phyloP scores from a whole-genome alignment of 2,888 invertebrate genomes.

The Xestobium rufovillosum region DNA sequence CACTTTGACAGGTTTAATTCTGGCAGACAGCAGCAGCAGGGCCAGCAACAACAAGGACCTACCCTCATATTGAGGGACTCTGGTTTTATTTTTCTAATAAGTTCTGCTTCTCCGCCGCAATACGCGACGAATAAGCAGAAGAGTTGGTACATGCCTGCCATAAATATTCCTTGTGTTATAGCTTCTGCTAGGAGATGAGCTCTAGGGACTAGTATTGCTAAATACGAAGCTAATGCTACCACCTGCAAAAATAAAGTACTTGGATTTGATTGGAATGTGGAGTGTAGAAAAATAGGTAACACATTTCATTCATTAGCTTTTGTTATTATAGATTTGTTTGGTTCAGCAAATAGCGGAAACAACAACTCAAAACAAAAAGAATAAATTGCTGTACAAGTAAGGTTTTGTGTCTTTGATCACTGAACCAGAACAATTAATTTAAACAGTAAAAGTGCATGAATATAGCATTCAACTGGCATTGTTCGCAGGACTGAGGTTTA shows the following conservation, averaged over 20 bases:
- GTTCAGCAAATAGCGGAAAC: too few species aligned
- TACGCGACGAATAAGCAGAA: slow-evolving; percentile 60
- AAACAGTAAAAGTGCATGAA: too few species aligned
- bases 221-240: slow-evolving; percentile 50
- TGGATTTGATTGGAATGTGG: too few species aligned
- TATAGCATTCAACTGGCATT: too few species aligned
- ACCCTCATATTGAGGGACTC: slow-evolving; percentile 53
- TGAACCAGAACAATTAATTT: too few species aligned
- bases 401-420: too few species aligned
- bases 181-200: slow-evolving; percentile 62
- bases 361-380: too few species aligned
- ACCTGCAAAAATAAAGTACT: slow-evolving; percentile 49
- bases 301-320: too few species aligned
- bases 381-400: too few species aligned
- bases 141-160: slow-evolving; percentile 62
- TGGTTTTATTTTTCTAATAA: slow-evolving; percentile 52
- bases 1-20: slow-evolving; percentile 51
- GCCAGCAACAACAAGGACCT: slow-evolving; percentile 69
- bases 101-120: slow-evolving; percentile 54
- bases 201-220: slow-evolving; percentile 54
- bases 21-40: slow-evolving; percentile 56
- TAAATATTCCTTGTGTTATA: slow-evolving; percentile 59
- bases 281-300: too few species aligned
- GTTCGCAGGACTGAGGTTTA: too few species aligned
- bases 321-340: too few species aligned